These are phyloP conservation scores for Leptinotarsa texana DNA, from an alignment of 1,140 invertebrate genomes.

Conservation along the genomic window DNA sequence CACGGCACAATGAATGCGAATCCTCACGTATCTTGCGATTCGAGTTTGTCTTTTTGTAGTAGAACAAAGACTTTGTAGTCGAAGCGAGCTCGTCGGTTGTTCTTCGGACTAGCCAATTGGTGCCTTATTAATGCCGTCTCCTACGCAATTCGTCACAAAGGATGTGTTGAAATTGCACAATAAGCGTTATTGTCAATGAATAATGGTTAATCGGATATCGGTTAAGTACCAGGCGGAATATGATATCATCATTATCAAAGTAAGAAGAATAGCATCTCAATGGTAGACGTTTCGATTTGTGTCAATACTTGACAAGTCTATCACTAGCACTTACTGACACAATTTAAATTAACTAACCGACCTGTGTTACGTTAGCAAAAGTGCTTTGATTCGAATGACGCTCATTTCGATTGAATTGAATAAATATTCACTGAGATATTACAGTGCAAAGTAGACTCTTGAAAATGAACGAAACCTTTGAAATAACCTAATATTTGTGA, in stretches of 20 bases:
- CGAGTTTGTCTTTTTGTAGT: no score
- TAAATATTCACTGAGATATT: no score
- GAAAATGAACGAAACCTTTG: no score
- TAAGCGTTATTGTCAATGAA: slow-evolving; percentile 3
- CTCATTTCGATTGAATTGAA: no score
- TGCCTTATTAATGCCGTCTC: background rate
- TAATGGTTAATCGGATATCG: slow-evolving; percentile 2
- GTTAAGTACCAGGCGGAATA: background rate
- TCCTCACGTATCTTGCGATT: no score
- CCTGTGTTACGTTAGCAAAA: no score
- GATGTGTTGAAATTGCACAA: slow-evolving; percentile 6
- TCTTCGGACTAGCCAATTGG: background rate
- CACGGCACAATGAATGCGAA: no score
- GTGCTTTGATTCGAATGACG: no score
- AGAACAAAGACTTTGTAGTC: no score
- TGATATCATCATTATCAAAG: no score
- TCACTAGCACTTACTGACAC: background rate
- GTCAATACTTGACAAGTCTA: background rate
- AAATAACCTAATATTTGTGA: no score
- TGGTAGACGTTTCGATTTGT: background rate
- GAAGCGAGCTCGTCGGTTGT: background rate
- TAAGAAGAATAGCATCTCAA: background rate
- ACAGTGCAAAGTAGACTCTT: no score
- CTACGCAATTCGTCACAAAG: slow-evolving; percentile 2
- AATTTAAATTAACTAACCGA: background rate